Evolutionary conservation across 2,113 vertebrate genomes (phyloP).

Genomic region (Oncorhynchus mykiss): DNA sequence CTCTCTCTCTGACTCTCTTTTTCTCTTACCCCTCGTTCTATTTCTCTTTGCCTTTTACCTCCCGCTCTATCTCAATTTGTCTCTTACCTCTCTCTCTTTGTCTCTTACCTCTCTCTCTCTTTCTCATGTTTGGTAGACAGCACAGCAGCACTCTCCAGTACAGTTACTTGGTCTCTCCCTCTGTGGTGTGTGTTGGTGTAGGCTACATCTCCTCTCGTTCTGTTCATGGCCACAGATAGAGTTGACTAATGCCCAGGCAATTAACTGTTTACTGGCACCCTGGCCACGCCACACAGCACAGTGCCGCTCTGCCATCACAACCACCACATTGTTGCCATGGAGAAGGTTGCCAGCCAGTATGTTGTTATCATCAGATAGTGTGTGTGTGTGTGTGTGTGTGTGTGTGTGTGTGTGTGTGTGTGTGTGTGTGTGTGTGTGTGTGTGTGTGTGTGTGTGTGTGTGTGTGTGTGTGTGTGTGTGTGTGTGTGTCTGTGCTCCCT

Average conservation of each 20-base stretch:
- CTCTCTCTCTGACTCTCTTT: too few relatives aligned
- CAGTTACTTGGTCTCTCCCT: neutral
- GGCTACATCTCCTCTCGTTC: slow-evolving; percentile 28
- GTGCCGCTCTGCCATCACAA: slow-evolving; percentile 28
- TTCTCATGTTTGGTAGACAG: too few relatives aligned
- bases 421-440: neutral
- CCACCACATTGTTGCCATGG: slow-evolving; percentile 44
- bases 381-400: neutral
- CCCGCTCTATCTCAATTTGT: too few relatives aligned
- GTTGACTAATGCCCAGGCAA: slow-evolving; percentile 24
- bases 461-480: neutral
- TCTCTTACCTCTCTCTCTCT: neutral
- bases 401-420: neutral
- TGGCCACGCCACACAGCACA: neutral
- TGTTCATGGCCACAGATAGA: slow-evolving; percentile 15
- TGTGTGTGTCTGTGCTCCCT: slow-evolving; percentile 6
- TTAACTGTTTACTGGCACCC: slow-evolving; percentile 26
- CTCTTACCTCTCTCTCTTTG: neutral
- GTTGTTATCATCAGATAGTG: slow-evolving; percentile 44
- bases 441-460: neutral
- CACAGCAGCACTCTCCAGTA: neutral
- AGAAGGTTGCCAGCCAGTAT: slow-evolving; percentile 45
- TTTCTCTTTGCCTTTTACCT: too few relatives aligned
- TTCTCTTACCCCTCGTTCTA: too few relatives aligned
- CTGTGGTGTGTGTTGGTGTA: slow-evolving; percentile 8